Evolutionary conservation across 2,888 invertebrate species (phyloP).

Genomic region (Tinea semifulvella): DNA sequence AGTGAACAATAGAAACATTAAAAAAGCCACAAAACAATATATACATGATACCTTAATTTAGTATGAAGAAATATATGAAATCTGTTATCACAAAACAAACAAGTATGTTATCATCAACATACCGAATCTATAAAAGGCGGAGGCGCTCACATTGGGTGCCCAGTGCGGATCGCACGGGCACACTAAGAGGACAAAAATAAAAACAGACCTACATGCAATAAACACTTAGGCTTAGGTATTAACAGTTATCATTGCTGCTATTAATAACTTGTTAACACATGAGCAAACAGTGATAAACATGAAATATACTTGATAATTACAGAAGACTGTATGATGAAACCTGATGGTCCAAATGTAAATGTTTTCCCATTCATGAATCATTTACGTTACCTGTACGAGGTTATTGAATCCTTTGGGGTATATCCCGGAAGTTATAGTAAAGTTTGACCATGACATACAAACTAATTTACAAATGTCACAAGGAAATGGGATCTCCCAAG

Average conservation of each 20-base stretch:
- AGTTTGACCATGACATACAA: neutral
- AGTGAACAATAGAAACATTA: neutral
- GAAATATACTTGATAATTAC: slow-evolving; percentile 2
- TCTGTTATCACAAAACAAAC: neutral
- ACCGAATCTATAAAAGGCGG: slow-evolving; percentile 16
- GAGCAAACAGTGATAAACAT: slow-evolving; percentile 12
- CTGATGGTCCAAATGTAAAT: neutral
- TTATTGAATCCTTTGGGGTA: neutral
- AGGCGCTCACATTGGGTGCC: slow-evolving; percentile 26
- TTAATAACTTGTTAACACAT: slow-evolving; percentile 5
- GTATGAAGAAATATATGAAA: no score
- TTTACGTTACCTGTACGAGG: neutral
- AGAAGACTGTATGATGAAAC: neutral
- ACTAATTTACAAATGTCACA: neutral
- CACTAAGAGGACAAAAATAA: slow-evolving; percentile 31
- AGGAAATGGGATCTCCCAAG: slow-evolving; percentile 21
- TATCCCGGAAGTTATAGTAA: neutral
- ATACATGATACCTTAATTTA: neutral
- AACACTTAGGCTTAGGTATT: slow-evolving; percentile 3
- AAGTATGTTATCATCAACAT: neutral
- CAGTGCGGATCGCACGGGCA: slow-evolving; percentile 63
- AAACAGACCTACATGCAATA: slow-evolving; percentile 10
- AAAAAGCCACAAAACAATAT: neutral
- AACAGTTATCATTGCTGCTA: slow-evolving; percentile 5
- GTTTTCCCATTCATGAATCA: neutral